Evolutionary conservation across 2,797 vertebrate species (phyloP).

Genomic region (Brachyrhaphis roseni): DNA sequence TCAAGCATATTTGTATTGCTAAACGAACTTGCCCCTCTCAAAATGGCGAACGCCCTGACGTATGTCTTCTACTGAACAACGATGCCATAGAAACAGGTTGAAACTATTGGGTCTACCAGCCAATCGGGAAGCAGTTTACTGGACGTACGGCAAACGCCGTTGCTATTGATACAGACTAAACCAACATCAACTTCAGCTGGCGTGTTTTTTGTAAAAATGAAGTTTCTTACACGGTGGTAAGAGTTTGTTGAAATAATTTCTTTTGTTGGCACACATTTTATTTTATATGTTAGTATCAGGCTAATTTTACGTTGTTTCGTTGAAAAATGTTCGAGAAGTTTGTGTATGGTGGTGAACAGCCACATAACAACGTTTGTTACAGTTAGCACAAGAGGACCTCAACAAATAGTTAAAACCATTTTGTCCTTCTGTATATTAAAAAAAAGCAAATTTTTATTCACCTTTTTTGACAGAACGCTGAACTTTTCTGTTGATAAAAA

Average conservation of each 20-base stretch:
- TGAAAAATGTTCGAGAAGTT: neutral
- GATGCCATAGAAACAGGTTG: neutral
- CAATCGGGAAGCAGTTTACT: slow-evolving; percentile 60
- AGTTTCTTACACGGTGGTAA: slow-evolving; percentile 8
- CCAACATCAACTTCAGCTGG: neutral
- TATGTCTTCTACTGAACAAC: neutral
- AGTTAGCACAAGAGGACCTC: neutral
- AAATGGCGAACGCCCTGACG: neutral
- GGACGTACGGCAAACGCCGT: neutral
- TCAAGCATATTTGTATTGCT: neutral
- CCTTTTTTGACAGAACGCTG: neutral
- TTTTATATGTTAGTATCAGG: neutral
- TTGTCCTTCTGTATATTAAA: neutral
- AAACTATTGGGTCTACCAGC: neutral
- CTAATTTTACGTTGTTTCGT: neutral
- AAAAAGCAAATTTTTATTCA: too few species aligned
- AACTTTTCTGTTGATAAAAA: neutral
- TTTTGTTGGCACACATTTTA: neutral
- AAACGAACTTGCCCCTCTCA: neutral
- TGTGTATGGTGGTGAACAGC: neutral
- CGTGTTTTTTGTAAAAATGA: neutral
- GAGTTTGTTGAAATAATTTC: neutral
- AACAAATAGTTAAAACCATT: neutral
- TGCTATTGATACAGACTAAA: slow-evolving; percentile 56
- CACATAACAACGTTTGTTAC: neutral